Conservation (phyloP, 2,888 invertebrate genomes). For the Lepidochitona cinerea region DNA sequence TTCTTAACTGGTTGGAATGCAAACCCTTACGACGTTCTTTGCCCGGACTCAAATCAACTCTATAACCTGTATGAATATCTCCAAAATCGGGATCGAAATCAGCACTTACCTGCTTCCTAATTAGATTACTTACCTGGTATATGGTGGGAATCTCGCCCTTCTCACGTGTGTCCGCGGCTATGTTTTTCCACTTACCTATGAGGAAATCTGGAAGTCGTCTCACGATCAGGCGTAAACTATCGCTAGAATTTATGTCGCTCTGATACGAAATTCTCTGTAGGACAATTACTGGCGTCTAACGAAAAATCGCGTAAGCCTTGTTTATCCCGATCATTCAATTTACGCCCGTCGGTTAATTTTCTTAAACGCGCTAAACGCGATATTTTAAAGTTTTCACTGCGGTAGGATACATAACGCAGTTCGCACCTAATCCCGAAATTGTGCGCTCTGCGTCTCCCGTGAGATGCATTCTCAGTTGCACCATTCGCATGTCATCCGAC, state of each 20-base stretch:
- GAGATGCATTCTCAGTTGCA: constrained; percentile 10
- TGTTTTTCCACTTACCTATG: background rate
- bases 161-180: background rate
- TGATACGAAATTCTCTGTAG: background rate
- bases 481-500: constrained; percentile 17
- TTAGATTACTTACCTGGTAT: background rate
- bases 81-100: constrained; percentile 7
- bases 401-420: constrained; percentile 10
- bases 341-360: constrained; percentile 8
- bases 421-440: constrained; percentile 10
- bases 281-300: background rate
- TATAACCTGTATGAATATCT: constrained; percentile 4
- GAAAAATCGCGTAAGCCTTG: constrained; percentile 6
- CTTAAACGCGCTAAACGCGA: constrained; percentile 9
- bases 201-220: background rate
- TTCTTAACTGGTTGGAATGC: background rate
- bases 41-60: background rate
- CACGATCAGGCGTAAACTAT: background rate
- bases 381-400: constrained; percentile 15
- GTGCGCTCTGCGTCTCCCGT: constrained; percentile 10
- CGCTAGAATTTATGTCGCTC: constrained; percentile 8
- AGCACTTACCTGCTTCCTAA: too few species aligned
- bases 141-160: background rate
- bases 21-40: background rate
- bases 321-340: background rate